These are phyloP conservation scores for Pipa parva DNA, from an alignment of 2,113 vertebrate genomes.

Conservation along the genomic window DNA sequence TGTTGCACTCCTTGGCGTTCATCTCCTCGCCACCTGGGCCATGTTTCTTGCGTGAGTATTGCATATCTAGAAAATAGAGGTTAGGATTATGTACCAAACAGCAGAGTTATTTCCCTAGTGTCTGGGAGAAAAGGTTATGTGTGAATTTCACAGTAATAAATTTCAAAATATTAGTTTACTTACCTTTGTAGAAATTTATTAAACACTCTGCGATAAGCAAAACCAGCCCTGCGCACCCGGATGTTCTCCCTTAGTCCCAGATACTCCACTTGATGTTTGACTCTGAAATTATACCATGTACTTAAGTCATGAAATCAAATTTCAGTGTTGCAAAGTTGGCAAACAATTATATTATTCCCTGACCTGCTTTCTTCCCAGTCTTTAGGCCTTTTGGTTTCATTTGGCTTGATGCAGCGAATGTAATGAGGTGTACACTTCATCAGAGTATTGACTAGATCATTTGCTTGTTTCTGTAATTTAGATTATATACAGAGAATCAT, in stretches of 20 bases:
- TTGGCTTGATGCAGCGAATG: constrained; percentile 97
- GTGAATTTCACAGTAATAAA: too few relatives aligned
- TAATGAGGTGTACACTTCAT: constrained; percentile 96
- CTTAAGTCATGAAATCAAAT: too few relatives aligned
- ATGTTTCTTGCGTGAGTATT: constrained; percentile 86
- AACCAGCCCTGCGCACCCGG: constrained; percentile 83
- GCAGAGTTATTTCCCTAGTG: too few relatives aligned
- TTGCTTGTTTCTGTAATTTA: constrained; percentile 87
- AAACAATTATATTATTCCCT: constrained; percentile 6
- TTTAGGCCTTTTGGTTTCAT: constrained; percentile 87
- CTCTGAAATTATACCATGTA: constrained; percentile 59
- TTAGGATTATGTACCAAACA: too few relatives aligned
- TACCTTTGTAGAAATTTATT: constrained; percentile 89
- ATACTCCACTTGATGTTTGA: constrained; percentile 91
- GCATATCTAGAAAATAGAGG: constrained; percentile 76
- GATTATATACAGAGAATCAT: background rate
- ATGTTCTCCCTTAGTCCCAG: constrained; percentile 93
- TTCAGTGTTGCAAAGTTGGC: too few relatives aligned
- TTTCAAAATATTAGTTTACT: constrained; percentile 3
- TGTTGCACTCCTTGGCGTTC: constrained; percentile 89
- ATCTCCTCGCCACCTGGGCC: constrained; percentile 79
- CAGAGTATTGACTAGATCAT: constrained; percentile 86
- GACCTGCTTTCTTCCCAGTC: constrained; percentile 98
- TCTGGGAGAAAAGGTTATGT: too few relatives aligned
- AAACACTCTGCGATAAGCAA: constrained; percentile 87